Conservation (phyloP, 2,113 vertebrate genomes). For the Serinus canaria region DNA sequence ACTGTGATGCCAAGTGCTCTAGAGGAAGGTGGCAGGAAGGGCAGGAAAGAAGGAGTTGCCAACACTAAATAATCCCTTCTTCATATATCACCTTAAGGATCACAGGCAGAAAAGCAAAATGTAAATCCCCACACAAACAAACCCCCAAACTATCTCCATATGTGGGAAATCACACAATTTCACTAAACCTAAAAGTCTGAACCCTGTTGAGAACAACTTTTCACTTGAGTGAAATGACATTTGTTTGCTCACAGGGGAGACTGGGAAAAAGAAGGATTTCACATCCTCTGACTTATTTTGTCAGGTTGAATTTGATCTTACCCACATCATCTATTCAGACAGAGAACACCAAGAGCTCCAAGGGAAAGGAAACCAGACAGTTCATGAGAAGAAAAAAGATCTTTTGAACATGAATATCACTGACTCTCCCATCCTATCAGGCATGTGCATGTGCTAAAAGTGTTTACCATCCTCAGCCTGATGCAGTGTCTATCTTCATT, state of each 20-base stretch:
- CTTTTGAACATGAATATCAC: neutral
- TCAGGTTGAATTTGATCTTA: slow-evolving; percentile 38
- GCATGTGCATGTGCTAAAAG: neutral
- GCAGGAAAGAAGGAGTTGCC: neutral
- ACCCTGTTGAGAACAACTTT: neutral
- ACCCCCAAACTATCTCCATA: neutral
- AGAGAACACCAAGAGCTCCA: neutral
- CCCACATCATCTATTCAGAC: slow-evolving; percentile 8
- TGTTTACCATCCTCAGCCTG: neutral
- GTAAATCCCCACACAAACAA: neutral
- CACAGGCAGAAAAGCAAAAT: neutral
- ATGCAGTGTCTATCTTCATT: neutral
- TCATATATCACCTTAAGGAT: neutral
- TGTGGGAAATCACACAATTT: neutral
- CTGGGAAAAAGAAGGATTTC: neutral
- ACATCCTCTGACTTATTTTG: neutral
- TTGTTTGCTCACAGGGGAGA: neutral
- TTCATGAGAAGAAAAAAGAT: neutral
- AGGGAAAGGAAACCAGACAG: neutral
- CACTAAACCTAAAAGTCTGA: neutral
- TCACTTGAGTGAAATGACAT: neutral
- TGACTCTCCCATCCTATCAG: neutral
- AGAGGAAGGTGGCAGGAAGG: neutral
- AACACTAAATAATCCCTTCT: neutral
- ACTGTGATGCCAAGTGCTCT: neutral